Conservation (phyloP, 2,888 invertebrate genomes). For the Torymus aiolomorphi region DNA sequence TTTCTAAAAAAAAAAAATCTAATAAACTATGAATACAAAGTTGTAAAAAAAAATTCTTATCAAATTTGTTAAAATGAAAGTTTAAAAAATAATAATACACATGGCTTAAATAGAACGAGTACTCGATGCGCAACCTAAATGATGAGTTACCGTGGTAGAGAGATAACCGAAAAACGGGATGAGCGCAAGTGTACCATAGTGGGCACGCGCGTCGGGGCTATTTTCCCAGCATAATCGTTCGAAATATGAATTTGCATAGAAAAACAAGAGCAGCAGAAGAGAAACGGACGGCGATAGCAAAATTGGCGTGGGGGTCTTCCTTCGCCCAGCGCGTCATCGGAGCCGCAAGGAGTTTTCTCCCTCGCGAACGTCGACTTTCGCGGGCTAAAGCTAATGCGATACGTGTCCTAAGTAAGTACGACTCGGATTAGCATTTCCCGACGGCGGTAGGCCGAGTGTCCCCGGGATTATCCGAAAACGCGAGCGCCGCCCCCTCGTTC, state of each 20-base stretch:
- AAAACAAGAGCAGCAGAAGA: constrained; percentile 58
- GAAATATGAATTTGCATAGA: constrained; percentile 65
- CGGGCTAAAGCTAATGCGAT: constrained; percentile 32
- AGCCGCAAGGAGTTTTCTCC: constrained; percentile 34
- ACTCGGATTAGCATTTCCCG: constrained; percentile 35
- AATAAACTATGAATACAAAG: too few species aligned
- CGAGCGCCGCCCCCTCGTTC: too few species aligned
- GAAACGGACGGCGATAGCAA: background rate
- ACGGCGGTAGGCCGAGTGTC: too few species aligned
- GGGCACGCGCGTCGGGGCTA: constrained; percentile 39
- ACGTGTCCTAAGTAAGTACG: constrained; percentile 21
- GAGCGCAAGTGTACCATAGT: background rate
- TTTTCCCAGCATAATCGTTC: constrained; percentile 65
- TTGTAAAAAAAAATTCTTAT: too few species aligned
- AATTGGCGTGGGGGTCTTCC: background rate
- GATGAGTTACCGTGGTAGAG: too few species aligned
- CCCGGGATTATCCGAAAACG: too few species aligned
- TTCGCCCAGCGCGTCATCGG: background rate
- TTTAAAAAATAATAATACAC: too few species aligned
- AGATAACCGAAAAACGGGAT: background rate
- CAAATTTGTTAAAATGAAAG: too few species aligned
- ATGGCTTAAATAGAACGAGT: too few species aligned
- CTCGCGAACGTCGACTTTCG: background rate
- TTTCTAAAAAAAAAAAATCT: too few species aligned
- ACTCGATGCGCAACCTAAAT: too few species aligned